Evolutionary conservation across 1,140 invertebrate species (phyloP), one percentile per base, ranked within the genome.

Genomic region (Drosophila fuyamai): DNA sequence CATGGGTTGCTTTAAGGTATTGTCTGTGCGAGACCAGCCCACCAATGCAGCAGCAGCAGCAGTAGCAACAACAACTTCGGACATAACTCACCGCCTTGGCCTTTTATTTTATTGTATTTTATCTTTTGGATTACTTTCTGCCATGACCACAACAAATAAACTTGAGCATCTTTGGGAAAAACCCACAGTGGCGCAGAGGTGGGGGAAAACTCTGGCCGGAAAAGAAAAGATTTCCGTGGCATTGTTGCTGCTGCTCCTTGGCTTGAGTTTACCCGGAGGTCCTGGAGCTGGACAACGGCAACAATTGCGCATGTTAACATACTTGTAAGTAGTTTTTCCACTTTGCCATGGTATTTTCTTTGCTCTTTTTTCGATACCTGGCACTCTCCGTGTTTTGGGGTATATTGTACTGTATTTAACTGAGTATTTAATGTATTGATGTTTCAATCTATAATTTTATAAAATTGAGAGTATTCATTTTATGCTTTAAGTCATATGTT

Each of bases 241-340:
- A 76, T 83, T 84, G 81, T 84, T 83, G 40, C 23, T 47, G 35
- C 43, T 47, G 10, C 55, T 55, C 43, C 73, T 75, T 76, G 44
- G 46, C 66, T 63, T 55, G 61, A 57, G 77, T 40, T 55, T 59
- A 47, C 68, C 81, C 77, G 62, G 47, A 81, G 82, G 82, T 76
- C 78, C 78, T 62, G 23, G 54, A 51, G 54, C 56, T 61, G 70
- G 61, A 63, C 78, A 80, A 66, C 59, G 53, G 62, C 78, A 84
- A 79, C 61, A 89, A 89, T 89, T 84, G 86, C 83, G 86, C 86
- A 86, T 90, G 86, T 90, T 90, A 90, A 90, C 86, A 90, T 83
- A 86, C 86, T 90, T 90, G 86, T 90, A 90, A 90, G 86, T 90
- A 90, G 84, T 89, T 89, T 88, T 89, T 89, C 84, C 84, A 89